A percentile compares a stretch with the other conserved stretches of the same genome.
Conservation (phyloP, 1,140 invertebrate genomes). For the Tyrophagus putrescentiae region DNA sequence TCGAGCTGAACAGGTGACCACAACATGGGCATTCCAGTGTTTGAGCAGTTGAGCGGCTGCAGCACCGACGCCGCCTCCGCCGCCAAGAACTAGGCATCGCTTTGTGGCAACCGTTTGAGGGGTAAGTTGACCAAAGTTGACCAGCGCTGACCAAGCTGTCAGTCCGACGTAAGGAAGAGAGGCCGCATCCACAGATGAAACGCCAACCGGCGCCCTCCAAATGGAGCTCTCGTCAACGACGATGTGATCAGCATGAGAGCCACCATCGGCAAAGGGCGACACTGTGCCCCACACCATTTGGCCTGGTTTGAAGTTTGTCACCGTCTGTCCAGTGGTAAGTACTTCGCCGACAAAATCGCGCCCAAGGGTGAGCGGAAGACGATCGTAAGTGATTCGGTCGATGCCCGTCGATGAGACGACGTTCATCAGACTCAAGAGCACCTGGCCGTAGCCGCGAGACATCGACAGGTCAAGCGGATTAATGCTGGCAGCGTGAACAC, state of each 20-base stretch:
- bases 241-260: constrained; percentile 55
- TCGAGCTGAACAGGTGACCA: constrained; percentile 57
- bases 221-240: constrained; percentile 42
- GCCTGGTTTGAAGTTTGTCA: constrained; percentile 46
- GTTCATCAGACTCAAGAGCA: constrained; percentile 35
- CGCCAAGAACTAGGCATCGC: constrained; percentile 63
- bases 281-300: constrained; percentile 48
- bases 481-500: constrained; percentile 62
- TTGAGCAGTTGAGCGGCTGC: constrained; percentile 65
- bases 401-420: background rate
- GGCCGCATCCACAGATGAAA: constrained; percentile 52
- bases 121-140: constrained; percentile 29
- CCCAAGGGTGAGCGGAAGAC: constrained; percentile 61
- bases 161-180: constrained; percentile 63
- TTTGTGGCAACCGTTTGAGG: too few species aligned
- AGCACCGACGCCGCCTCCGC: constrained; percentile 75
- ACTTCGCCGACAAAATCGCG: constrained; percentile 69
- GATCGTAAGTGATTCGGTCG: constrained; percentile 20
- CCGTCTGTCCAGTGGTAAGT: constrained; percentile 52
- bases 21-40: constrained; percentile 53
- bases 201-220: constrained; percentile 46
- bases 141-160: constrained; percentile 65
- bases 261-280: constrained; percentile 28
- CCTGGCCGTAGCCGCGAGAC: constrained; percentile 58
- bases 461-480: constrained; percentile 84